Percentiles rank a stretch among this genome's conserved stretches.
Conservation (phyloP, 2,113 vertebrate species). For the Anolis carolinensis region DNA sequence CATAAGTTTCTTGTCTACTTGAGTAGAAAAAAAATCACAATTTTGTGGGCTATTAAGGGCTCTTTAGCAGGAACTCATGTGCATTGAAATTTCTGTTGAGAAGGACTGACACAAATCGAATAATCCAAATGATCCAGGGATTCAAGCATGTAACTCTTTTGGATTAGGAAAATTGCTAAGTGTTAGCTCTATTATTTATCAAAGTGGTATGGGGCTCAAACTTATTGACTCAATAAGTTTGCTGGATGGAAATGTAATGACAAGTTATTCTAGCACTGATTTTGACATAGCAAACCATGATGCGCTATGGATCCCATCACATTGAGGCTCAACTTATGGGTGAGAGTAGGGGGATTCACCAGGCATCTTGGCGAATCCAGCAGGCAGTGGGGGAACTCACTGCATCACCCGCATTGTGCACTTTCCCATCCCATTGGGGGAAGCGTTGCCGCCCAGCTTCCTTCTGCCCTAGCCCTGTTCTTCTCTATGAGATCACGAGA, state of each 20-base stretch:
- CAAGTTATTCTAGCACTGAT: not conserved
- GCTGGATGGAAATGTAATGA: not conserved
- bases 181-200: not conserved
- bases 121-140: not conserved
- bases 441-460: too few relatives aligned
- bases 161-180: not conserved
- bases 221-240: not conserved
- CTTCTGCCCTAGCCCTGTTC: too few relatives aligned
- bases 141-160: not conserved
- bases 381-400: too few relatives aligned
- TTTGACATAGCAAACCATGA: not conserved
- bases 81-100: not conserved
- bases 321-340: too few relatives aligned
- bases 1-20: too few relatives aligned
- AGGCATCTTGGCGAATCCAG: too few relatives aligned
- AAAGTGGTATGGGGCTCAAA: too few relatives aligned
- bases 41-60: not conserved
- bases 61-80: not conserved
- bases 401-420: too few relatives aligned
- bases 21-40: not conserved
- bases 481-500: too few relatives aligned
- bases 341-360: too few relatives aligned
- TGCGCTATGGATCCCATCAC: too few relatives aligned
- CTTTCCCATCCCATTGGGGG: too few relatives aligned
- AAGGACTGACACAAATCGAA: not conserved